Percentiles rank a stretch among this genome's conserved stretches.
Conservation (phyloP, 2,797 vertebrate genomes). For the Pristis pectinata region DNA sequence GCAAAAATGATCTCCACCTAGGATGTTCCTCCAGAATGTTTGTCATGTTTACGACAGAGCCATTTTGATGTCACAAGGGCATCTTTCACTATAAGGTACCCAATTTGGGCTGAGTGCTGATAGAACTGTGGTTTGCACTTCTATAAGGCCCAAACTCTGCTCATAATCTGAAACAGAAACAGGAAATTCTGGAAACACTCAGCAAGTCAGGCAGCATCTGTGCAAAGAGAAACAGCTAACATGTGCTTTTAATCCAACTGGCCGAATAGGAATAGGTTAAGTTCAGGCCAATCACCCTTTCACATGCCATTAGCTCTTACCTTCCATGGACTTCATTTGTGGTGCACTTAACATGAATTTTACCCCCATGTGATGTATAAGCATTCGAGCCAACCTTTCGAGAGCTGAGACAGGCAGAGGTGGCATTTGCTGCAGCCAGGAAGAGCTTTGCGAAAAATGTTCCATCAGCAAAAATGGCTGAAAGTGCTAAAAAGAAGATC, state of each 20-base stretch:
- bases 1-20: background rate
- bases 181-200: no score
- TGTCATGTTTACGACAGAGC: background rate
- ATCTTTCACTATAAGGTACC: background rate
- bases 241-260: background rate
- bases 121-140: background rate
- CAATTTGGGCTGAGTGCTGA: background rate
- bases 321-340: background rate
- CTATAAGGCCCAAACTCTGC: background rate
- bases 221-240: no score
- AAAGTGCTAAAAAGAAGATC: background rate
- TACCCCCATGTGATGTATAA: background rate
- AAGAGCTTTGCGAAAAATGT: background rate
- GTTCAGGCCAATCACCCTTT: background rate
- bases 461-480: background rate
- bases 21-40: background rate
- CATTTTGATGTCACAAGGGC: background rate
- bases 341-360: background rate
- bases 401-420: background rate
- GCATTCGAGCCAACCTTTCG: background rate
- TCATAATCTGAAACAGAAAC: background rate
- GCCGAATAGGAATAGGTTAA: background rate
- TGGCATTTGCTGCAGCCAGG: background rate
- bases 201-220: no score
- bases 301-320: background rate